Percentiles rank a stretch among this genome's conserved stretches.
Conservation (phyloP, 1,140 invertebrate species). For the Solen grandis region DNA sequence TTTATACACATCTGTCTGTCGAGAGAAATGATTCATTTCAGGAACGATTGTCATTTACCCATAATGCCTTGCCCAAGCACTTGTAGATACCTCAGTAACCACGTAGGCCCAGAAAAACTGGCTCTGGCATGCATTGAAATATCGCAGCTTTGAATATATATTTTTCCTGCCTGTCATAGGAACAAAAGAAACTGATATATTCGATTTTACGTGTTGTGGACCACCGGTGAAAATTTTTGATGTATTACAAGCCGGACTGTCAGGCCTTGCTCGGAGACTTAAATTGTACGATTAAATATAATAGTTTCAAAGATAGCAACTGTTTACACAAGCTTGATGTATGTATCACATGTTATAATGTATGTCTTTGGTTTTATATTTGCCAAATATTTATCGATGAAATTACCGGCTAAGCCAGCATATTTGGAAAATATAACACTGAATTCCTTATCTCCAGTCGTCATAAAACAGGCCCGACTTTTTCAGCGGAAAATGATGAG, state of each 20-base stretch:
- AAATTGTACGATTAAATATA: constrained; percentile 54
- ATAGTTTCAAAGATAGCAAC: constrained; percentile 44
- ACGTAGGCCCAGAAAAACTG: constrained; percentile 9
- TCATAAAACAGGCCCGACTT: constrained; percentile 48
- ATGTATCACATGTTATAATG: constrained; percentile 49
- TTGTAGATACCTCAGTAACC: constrained; percentile 50
- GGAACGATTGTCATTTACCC: neutral
- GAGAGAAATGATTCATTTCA: neutral
- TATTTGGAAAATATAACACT: constrained; percentile 41
- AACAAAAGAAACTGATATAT: constrained; percentile 54
- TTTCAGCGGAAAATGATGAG: no score
- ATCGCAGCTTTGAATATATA: constrained; percentile 54
- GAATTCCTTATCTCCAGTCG: constrained; percentile 27
- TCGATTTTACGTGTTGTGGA: constrained; percentile 45
- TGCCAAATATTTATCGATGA: constrained; percentile 54
- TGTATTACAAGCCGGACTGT: constrained; percentile 40
- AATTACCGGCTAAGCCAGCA: constrained; percentile 41
- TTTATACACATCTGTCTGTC: neutral
- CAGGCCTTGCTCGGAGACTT: constrained; percentile 5
- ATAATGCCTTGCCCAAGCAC: constrained; percentile 6
- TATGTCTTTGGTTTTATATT: constrained; percentile 47
- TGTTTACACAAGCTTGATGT: constrained; percentile 51
- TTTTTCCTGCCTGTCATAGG: constrained; percentile 51
- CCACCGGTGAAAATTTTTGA: constrained; percentile 52
- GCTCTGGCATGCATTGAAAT: constrained; percentile 50